Percentiles rank a stretch among this genome's conserved stretches.
Evolutionary conservation across 2,797 vertebrate genomes (phyloP).

Genomic region (Parauchenoglanis ngamensis): DNA sequence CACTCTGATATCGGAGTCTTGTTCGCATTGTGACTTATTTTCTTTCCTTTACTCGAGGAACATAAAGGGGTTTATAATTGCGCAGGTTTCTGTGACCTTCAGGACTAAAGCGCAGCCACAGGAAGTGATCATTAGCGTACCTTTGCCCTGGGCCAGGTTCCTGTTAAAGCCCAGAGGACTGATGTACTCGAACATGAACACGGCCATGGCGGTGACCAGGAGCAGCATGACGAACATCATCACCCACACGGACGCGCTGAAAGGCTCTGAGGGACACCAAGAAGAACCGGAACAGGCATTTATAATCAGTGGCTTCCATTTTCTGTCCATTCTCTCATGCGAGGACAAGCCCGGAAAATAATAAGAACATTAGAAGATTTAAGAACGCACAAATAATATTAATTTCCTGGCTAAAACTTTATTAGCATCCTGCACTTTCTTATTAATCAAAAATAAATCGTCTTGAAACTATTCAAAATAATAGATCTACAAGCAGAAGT

Average conservation of each 20-base stretch:
- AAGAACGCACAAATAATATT: conserved; percentile 25
- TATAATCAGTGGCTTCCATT: neutral
- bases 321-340: neutral
- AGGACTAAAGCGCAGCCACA: neutral
- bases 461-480: neutral
- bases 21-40: neutral
- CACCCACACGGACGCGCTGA: conserved; percentile 99
- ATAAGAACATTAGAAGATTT: neutral
- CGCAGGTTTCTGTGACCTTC: conserved; percentile 6
- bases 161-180: conserved; percentile 97
- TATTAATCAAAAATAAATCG: neutral
- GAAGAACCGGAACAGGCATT: neutral
- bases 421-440: neutral
- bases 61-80: neutral
- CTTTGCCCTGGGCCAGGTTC: conserved; percentile 94
- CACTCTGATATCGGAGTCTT: neutral
- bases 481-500: neutral
- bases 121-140: conserved; percentile 65
- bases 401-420: neutral
- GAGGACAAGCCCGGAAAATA: conserved; percentile 71
- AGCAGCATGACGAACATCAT: conserved; percentile 99
- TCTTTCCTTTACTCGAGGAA: neutral
- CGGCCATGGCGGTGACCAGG: conserved; percentile 94
- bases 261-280: conserved; percentile 81
- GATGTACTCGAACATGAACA: conserved; percentile 98